phyloP scores from a whole-genome alignment of 2,113 vertebrate genomes.

The Circaetus gallicus region DNA sequence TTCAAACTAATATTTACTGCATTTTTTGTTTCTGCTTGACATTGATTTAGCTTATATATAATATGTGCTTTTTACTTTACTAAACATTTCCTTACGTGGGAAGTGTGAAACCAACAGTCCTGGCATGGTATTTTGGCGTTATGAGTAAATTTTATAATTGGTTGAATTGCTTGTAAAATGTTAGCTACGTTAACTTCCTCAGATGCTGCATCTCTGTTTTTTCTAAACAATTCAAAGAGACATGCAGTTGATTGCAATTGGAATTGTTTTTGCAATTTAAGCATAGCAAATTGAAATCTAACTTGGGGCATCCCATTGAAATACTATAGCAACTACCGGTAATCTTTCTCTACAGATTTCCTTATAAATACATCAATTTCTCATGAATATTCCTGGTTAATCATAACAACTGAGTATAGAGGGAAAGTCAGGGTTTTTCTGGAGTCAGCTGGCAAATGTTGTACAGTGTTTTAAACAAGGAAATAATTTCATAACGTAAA shows the following conservation, averaged over 20 bases:
- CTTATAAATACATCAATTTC: neutral
- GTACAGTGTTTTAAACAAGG: neutral
- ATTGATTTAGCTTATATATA: neutral
- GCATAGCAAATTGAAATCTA: neutral
- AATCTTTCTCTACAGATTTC: neutral
- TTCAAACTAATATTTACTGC: neutral
- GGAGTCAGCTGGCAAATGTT: neutral
- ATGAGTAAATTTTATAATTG: neutral
- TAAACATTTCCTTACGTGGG: neutral
- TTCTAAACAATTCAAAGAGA: neutral
- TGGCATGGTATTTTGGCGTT: neutral
- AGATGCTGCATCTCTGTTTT: neutral
- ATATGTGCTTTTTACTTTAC: neutral
- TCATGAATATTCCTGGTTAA: neutral
- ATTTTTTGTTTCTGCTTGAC: neutral
- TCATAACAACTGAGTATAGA: neutral
- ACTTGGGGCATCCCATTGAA: neutral
- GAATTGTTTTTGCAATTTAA: neutral
- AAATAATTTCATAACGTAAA: neutral
- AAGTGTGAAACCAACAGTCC: conserved; percentile 35
- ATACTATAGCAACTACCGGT: neutral
- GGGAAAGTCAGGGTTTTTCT: neutral
- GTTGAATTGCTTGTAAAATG: neutral
- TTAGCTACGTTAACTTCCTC: neutral
- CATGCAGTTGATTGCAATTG: neutral